Percentiles rank a stretch among this genome's conserved stretches.
These are phyloP conservation scores for Polyergus mexicanus DNA, from an alignment of 1,140 invertebrate genomes.

Conservation along the genomic window DNA sequence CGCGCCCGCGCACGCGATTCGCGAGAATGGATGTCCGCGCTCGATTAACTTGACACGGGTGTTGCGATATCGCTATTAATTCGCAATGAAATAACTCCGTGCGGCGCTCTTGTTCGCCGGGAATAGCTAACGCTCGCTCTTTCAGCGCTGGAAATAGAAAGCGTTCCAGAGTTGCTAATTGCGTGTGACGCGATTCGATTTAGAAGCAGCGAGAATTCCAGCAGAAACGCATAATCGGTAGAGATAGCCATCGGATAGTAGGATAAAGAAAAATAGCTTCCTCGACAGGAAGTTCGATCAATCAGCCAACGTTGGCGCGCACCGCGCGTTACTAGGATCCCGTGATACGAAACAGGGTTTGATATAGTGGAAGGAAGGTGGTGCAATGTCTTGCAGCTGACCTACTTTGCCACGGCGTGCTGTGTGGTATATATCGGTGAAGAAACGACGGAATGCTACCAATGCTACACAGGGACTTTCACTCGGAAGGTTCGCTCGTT, in stretches of 20 bases:
- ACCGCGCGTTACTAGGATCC: slow-evolving; percentile 33
- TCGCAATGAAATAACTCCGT: slow-evolving; percentile 46
- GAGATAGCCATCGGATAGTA: neutral
- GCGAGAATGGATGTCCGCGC: slow-evolving; percentile 14
- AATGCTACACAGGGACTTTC: slow-evolving; percentile 82
- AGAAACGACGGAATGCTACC: slow-evolving; percentile 83
- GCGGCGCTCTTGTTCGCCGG: slow-evolving; percentile 12
- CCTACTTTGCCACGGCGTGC: slow-evolving; percentile 74
- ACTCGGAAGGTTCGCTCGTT: slow-evolving; percentile 82
- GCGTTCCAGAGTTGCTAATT: slow-evolving; percentile 49
- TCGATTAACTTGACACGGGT: slow-evolving; percentile 14
- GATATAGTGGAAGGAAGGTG: slow-evolving; percentile 73
- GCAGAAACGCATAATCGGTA: slow-evolving; percentile 24
- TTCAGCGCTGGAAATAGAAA: slow-evolving; percentile 50
- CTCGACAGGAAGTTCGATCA: slow-evolving; percentile 39
- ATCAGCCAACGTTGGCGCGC: slow-evolving; percentile 8
- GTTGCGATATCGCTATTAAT: slow-evolving; percentile 46
- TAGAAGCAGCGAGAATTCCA: slow-evolving; percentile 31
- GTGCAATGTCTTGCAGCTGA: slow-evolving; percentile 79
- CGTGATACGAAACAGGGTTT: slow-evolving; percentile 56
- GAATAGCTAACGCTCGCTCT: slow-evolving; percentile 46
- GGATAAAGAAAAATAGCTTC: slow-evolving; percentile 24
- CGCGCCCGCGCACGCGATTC: slow-evolving; percentile 4
- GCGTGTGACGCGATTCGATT: slow-evolving; percentile 32
- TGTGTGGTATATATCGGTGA: slow-evolving; percentile 78